Evolutionary conservation across 1,140 invertebrate species (phyloP).

Genomic region (Eufriesea mexicana): DNA sequence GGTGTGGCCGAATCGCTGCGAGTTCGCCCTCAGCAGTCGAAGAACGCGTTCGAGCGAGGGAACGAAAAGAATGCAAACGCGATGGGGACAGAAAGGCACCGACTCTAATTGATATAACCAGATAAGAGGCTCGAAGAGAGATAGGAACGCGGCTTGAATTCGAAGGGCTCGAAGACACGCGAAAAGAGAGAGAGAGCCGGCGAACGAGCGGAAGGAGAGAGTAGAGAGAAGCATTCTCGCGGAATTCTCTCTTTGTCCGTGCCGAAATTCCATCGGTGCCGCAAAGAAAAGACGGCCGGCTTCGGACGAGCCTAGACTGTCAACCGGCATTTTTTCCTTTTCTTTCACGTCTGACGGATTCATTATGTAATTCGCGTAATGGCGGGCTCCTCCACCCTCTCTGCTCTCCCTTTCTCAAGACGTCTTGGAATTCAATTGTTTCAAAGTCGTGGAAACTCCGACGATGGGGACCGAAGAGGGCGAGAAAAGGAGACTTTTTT

Average conservation of each 20-base stretch:
- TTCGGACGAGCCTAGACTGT: conserved; percentile 49
- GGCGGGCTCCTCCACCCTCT: conserved; percentile 4
- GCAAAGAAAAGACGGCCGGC: conserved; percentile 44
- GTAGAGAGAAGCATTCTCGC: not conserved
- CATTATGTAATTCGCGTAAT: conserved; percentile 65
- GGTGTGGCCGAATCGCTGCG: not conserved
- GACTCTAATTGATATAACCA: conserved; percentile 61
- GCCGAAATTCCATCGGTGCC: conserved; percentile 52
- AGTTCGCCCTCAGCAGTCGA: not conserved
- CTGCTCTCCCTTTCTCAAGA: conserved; percentile 3
- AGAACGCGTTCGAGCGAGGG: not conserved
- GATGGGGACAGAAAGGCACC: conserved; percentile 28
- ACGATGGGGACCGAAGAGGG: not conserved
- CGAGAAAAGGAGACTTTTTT: not conserved
- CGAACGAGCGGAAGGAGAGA: not conserved
- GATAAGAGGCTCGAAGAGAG: conserved; percentile 46
- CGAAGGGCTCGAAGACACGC: not conserved
- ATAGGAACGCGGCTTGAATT: conserved; percentile 53
- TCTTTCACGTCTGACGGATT: conserved; percentile 60
- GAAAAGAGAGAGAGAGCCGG: not conserved
- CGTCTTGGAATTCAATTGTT: conserved; percentile 61
- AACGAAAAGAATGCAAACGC: conserved; percentile 53
- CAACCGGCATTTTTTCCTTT: conserved; percentile 38
- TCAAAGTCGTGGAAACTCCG: conserved; percentile 40
- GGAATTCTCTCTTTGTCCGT: conserved; percentile 38